A percentile compares a stretch with the other conserved stretches of the same genome.
Conservation (phyloP, 2,113 vertebrate species). For the Oryzias woworae region DNA sequence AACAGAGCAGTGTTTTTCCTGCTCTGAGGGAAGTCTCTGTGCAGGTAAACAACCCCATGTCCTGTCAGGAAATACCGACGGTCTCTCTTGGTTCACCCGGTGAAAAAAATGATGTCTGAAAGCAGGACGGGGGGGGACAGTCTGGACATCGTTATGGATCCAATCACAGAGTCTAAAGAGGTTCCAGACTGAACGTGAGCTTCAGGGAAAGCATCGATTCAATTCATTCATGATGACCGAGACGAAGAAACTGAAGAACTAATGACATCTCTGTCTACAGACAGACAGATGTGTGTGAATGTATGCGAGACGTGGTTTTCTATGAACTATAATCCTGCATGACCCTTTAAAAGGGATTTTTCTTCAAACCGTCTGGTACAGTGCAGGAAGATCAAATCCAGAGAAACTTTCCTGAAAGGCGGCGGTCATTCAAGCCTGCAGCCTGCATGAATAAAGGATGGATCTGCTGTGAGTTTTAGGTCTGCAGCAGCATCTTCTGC, state of each 20-base stretch:
- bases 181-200: constrained; percentile 16
- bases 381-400: constrained; percentile 7
- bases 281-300: too few relatives aligned
- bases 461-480: neutral
- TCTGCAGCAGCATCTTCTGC: constrained; percentile 3
- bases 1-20: constrained; percentile 11
- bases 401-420: constrained; percentile 21
- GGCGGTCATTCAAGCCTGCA: constrained; percentile 20
- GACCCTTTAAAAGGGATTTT: constrained; percentile 62
- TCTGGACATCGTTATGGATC: constrained; percentile 19
- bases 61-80: neutral
- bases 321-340: constrained; percentile 63
- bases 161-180: constrained; percentile 13
- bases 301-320: too few relatives aligned
- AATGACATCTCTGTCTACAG: constrained; percentile 36
- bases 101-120: constrained; percentile 24
- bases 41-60: constrained; percentile 27
- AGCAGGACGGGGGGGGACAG: constrained; percentile 4
- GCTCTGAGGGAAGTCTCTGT: constrained; percentile 21
- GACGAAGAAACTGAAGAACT: constrained; percentile 45
- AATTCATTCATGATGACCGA: constrained; percentile 32
- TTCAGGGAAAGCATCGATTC: constrained; percentile 31
- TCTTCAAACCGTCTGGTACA: constrained; percentile 44
- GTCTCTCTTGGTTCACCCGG: constrained; percentile 19
- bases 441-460: constrained; percentile 6